Base-by-base conservation (phyloP, 2,888 invertebrate species). In the Iphiclides podalirius region DNA sequence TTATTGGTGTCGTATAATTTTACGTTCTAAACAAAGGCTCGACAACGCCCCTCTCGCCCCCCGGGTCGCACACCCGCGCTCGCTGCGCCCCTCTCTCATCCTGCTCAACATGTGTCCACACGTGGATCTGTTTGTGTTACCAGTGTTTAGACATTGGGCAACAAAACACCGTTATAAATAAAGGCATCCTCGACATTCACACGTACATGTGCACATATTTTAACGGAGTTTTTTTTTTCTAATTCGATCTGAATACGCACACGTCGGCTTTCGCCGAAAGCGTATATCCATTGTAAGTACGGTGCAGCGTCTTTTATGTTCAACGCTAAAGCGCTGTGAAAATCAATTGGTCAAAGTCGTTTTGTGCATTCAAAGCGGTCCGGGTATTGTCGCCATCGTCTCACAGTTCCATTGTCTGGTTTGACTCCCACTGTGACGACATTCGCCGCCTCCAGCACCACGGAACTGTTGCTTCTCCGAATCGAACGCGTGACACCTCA, bases 1-100 rank as follows among this genome's bases (percentile, higher is more conserved):
- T 87, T 87, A 87, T 86, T 75, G 75, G 70, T 76, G 82, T 85
- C 85, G 83, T 88, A 87, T 87, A 87, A 84, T 83, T 87, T 87
- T 80, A 87, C 85, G 83, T 75, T 81, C 78, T 80, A 87, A 88
- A 87, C 87, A 88, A 86, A 86, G 79, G 76, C 78, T 78, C 78
- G 75, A 75, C 72, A 68, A 69, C 58, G 66, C 57, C 49, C 51
- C 57, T 40, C 45, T 59, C 59, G 53, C 59, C 51, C 54, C 50
- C 54, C 50, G 51, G 60, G 58, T 64, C 62, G 66, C 62, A 74
- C 76, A 76, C 75, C 70, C 75, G 11, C 12, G 11, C 11, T 12
- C 1, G 77, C 71, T 80, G 79, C 84, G 81, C 16, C 23, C 8
- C 14, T 14, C 13, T 16, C 82, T 84, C 84, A 83, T 72, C 70